These are phyloP conservation scores for Pangasius krempfi DNA, from an alignment of 2,797 vertebrate genomes.

Conservation along the genomic window DNA sequence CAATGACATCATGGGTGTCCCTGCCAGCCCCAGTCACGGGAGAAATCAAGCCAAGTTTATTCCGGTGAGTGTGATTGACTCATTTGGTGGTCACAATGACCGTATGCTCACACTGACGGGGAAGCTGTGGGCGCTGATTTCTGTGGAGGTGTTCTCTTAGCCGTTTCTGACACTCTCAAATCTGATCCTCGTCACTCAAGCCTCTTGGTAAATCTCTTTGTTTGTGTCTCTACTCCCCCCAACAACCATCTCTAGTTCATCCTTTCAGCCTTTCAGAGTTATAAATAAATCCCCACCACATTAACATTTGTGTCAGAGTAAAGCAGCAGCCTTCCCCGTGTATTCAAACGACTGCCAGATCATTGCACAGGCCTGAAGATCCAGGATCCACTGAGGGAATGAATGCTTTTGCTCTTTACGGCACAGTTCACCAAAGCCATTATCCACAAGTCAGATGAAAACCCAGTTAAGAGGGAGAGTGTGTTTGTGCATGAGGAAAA, in stretches of 20 bases:
- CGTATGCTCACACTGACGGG: slow-evolving; percentile 67
- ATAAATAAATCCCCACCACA: slow-evolving; percentile 54
- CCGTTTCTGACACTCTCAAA: slow-evolving; percentile 65
- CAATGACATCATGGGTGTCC: slow-evolving; percentile 40
- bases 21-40: slow-evolving; percentile 27
- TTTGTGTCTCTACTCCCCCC: not conserved
- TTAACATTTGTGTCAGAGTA: slow-evolving; percentile 51
- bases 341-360: not conserved
- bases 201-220: slow-evolving; percentile 66
- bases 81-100: slow-evolving; percentile 62
- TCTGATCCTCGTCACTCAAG: slow-evolving; percentile 70
- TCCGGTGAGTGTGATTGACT: slow-evolving; percentile 63
- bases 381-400: not conserved
- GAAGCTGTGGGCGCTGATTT: slow-evolving; percentile 58
- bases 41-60: slow-evolving; percentile 56
- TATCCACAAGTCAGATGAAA: slow-evolving; percentile 15
- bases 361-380: slow-evolving; percentile 8
- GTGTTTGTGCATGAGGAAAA: not conserved
- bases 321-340: slow-evolving; percentile 29
- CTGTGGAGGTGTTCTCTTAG: slow-evolving; percentile 63
- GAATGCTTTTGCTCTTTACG: not conserved
- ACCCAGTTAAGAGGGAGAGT: not conserved
- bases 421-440: slow-evolving; percentile 19
- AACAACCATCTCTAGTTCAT: slow-evolving; percentile 4
- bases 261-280: slow-evolving; percentile 42